A percentile compares a stretch with the other conserved stretches of the same genome.
phyloP scores from a whole-genome alignment of 2,113 vertebrate species.

The Mus musculus region DNA sequence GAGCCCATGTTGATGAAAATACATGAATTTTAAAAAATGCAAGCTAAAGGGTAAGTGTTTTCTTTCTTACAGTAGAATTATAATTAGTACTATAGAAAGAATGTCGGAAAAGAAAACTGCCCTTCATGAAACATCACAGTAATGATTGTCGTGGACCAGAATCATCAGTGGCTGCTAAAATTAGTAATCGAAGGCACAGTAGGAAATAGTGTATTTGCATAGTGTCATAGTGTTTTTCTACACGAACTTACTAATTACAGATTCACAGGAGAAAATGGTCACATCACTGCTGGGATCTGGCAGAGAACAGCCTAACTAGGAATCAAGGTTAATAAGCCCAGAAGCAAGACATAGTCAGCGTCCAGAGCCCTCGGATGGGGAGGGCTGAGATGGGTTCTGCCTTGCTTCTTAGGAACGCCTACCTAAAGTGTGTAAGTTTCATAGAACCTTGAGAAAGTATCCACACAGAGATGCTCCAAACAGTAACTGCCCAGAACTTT shows the following conservation, averaged over 20 bases:
- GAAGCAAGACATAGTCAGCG: not conserved
- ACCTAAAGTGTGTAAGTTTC: not conserved
- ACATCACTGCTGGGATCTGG: not conserved
- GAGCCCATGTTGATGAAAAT: slow-evolving; percentile 8
- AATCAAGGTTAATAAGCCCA: not conserved
- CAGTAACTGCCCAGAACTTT: not conserved
- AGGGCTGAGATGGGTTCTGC: not conserved
- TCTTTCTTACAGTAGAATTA: not conserved
- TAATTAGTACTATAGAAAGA: not conserved
- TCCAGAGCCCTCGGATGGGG: rapidly evolving
- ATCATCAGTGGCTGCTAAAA: slow-evolving; percentile 22
- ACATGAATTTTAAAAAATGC: not conserved
- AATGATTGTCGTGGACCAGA: not conserved
- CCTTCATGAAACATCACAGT: not conserved
- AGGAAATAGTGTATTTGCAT: not conserved
- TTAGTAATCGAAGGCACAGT: not conserved
- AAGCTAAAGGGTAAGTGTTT: slow-evolving; percentile 12
- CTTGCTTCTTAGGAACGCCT: not conserved
- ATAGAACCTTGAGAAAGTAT: not conserved
- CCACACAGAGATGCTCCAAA: not conserved
- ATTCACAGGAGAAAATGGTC: not conserved
- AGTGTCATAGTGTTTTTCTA: slow-evolving; percentile 19
- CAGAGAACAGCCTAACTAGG: not conserved
- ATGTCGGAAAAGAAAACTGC: slow-evolving; percentile 5
- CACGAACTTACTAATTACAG: not conserved